These are phyloP conservation scores for Calameuta idolon DNA, from an alignment of 2,888 invertebrate species.

Conservation along the genomic window DNA sequence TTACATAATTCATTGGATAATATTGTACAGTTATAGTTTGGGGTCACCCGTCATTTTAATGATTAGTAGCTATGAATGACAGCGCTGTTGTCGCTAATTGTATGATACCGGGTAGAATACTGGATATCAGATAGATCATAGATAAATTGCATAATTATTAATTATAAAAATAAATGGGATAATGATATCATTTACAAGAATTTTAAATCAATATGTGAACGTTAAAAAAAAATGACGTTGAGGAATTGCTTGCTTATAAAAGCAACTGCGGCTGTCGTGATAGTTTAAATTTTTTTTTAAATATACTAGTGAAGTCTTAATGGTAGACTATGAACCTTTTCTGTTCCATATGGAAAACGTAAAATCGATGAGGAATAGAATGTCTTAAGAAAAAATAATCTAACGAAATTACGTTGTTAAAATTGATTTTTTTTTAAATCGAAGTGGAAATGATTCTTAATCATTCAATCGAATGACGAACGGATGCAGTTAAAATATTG, in stretches of 20 bases:
- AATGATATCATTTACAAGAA: neutral
- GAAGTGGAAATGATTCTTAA: neutral
- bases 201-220: neutral
- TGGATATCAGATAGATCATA: slow-evolving; percentile 47
- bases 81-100: slow-evolving; percentile 45
- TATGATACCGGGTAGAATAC: slow-evolving; percentile 51
- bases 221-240: neutral
- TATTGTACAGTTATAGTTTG: slow-evolving; percentile 16
- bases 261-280: neutral
- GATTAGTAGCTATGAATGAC: slow-evolving; percentile 45
- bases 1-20: neutral
- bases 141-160: slow-evolving; percentile 2
- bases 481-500: neutral
- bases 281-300: neutral
- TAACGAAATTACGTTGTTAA: neutral
- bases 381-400: slow-evolving; percentile 1
- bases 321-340: neutral
- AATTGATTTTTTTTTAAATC: neutral
- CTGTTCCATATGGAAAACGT: neutral
- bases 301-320: neutral
- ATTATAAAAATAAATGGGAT: neutral
- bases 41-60: slow-evolving; percentile 38
- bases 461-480: neutral
- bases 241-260: neutral
- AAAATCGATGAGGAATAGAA: neutral